A percentile compares a stretch with the other conserved stretches of the same genome.
Conservation (phyloP, 2,797 vertebrate genomes). For the Todus mexicanus region DNA sequence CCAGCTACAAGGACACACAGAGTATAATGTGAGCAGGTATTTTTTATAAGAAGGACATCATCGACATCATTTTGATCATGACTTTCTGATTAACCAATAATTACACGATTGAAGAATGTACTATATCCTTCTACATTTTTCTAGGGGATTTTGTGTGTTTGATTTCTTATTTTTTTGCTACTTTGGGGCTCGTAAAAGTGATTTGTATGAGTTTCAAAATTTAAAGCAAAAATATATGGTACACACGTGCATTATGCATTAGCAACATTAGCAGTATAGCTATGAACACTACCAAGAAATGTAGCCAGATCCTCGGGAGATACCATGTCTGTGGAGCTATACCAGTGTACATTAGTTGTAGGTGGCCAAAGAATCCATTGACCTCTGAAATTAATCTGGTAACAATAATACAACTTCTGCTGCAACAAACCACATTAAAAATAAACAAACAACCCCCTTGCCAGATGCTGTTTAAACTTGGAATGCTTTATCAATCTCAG, state of each 20-base stretch:
- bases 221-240: fast-evolving
- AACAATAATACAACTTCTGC: not conserved
- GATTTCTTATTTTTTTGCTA: not conserved
- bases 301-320: not conserved
- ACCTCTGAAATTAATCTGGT: not conserved
- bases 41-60: not conserved
- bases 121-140: not conserved
- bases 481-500: not conserved
- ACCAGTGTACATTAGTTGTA: not conserved
- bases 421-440: not conserved
- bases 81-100: not conserved
- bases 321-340: not conserved
- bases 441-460: not conserved
- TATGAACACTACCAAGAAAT: not conserved
- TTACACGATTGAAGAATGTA: not conserved
- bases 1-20: not conserved
- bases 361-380: not conserved
- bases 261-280: not conserved
- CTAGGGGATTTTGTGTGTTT: too few species aligned
- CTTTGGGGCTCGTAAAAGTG: not conserved
- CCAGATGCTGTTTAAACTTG: not conserved
- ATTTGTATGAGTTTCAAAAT: not conserved
- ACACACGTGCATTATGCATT: not conserved
- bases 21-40: fast-evolving
- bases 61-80: not conserved